Percentiles rank a stretch among this genome's conserved stretches.
Evolutionary conservation across 2,113 vertebrate genomes (phyloP).

Genomic region (Halichoeres trimaculatus): DNA sequence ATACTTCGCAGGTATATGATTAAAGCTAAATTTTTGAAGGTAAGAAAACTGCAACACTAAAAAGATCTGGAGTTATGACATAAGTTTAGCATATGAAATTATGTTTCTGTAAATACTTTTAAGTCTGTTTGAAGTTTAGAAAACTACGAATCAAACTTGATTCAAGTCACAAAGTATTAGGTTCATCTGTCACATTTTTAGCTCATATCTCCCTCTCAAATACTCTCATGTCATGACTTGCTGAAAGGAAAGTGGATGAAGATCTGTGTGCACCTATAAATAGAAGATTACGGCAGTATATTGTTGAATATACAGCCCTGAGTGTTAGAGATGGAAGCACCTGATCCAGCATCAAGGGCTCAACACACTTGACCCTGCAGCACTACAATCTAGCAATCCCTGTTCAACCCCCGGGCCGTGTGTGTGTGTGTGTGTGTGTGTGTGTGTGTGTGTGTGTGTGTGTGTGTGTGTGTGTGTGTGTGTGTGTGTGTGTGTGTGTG

Average conservation of each 20-base stretch:
- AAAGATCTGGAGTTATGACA: no score
- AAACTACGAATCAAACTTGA: not conserved
- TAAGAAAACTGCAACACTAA: not conserved
- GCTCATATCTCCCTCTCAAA: not conserved
- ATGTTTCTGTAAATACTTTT: no score
- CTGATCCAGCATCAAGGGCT: conserved; percentile 71
- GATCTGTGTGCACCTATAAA: conserved; percentile 20
- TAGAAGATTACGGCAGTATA: conserved; percentile 28
- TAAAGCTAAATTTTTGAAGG: not conserved
- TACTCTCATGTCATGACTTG: conserved; percentile 20
- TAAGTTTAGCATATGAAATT: no score
- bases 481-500: conserved; percentile 22
- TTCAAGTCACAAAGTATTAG: not conserved
- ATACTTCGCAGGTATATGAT: no score
- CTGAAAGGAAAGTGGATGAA: conserved; percentile 59
- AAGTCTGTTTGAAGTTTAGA: no score
- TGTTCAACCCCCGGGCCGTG: conserved; percentile 55
- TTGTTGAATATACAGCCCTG: conserved; percentile 51
- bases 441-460: conserved; percentile 65
- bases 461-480: conserved; percentile 50
- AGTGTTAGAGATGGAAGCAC: conserved; percentile 71
- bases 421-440: conserved; percentile 25
- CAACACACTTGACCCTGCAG: conserved; percentile 76
- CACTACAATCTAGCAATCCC: conserved; percentile 72
- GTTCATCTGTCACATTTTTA: not conserved